Evolutionary conservation across 1,140 invertebrate genomes (phyloP), one percentile per base, ranked within the genome.

Genomic region (Reticulitermes speratus): DNA sequence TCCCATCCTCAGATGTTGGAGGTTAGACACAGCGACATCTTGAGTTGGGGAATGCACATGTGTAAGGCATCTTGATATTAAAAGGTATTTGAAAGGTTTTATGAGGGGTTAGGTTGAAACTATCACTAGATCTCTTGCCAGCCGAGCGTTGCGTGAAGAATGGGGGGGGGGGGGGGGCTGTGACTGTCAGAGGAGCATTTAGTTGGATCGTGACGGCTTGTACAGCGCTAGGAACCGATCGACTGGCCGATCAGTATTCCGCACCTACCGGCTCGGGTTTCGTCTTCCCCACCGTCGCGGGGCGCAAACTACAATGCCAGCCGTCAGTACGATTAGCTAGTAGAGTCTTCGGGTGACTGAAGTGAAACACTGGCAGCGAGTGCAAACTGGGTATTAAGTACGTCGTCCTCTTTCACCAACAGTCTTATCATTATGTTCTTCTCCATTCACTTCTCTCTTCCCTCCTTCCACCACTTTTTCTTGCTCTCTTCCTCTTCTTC

Each of bases 271-370:
- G 14, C 59, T 65, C 59, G 59, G 59, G 21, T 65, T 65, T 65
- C 59, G 21, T 65, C 16, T n/a, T 12, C 21, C 59, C 21, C 25
- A 25, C 65, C 65, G 25, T 8, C 7, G 65, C n/a, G 3, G n/a
- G 65, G 65, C 65, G 65, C 65, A 75, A 75, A 75, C 25, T 75
- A 75, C 65, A 75, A 75, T 75, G 65, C 65, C 65, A 75, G 65
- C 65, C 65, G 65, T 75, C 65, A 75, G n/a, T n/a, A 30, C 65
- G n/a, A 75, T 75, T 75, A 75, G 25, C 65, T 25, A 9, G 65
- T 9, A 16, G n/a, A 75, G 52, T 55, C 52, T 21, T 8, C 65
- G n/a, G 65, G n/a, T 14, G n/a, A 30, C 25, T 30, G 65, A 25
- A 30, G 65, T 25, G 65, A 75, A 30, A 30, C 65, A 30, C 65